Evolutionary conservation across 1,140 invertebrate species (phyloP), one percentile per base, ranked within the genome.

Genomic region (Drosophila quadrilineata): DNA sequence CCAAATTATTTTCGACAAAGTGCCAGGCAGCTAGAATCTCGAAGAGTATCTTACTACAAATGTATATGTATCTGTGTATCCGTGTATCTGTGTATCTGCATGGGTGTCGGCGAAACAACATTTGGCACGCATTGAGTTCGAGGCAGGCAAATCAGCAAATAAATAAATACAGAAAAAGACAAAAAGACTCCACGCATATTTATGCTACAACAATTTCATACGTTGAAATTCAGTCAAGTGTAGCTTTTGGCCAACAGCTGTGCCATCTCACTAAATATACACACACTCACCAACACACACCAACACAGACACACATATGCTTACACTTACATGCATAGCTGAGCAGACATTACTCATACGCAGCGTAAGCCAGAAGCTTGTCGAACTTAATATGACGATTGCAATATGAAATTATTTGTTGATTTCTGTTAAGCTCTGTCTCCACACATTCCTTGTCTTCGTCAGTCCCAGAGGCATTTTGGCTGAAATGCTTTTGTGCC

Each of bases 141-240:
- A 66, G 68, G 58, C 75, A 75, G 71, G 63, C 71, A 75, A 84
- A 84, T 77, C 79, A 79, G 79, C 79, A 85, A 84, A 85, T 77
- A 84, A 85, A 85, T 50, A 54, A 26, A 69, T 43, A n/a, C n/a
- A n/a, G n/a, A n/a, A n/a, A n/a, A n/a, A n/a, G n/a, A n/a, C n/a
- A n/a, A n/a, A n/a, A 41, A 36, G 12, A 43, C 53, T 22, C 14
- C 60, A 74, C n/a, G 64, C 56, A 70, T 71, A 60, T 71, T 84
- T 84, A 62, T 63, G 71, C 53, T 57, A 69, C 72, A 84, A 56
- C 63, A 59, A 56, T 29, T 14, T 21, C 10, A 24, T 3, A 6
- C 12, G 14, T 14, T 4, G 6, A 48, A 12, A 40, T 19, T 21
- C 22, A 28, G 22, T 14, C 2, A 3, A n/a, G 26, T 14, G 16